Percentiles rank a stretch among this genome's conserved stretches.
These are phyloP conservation scores for Acipenser ruthenus DNA, from an alignment of 2,797 vertebrate genomes.

Conservation along the genomic window DNA sequence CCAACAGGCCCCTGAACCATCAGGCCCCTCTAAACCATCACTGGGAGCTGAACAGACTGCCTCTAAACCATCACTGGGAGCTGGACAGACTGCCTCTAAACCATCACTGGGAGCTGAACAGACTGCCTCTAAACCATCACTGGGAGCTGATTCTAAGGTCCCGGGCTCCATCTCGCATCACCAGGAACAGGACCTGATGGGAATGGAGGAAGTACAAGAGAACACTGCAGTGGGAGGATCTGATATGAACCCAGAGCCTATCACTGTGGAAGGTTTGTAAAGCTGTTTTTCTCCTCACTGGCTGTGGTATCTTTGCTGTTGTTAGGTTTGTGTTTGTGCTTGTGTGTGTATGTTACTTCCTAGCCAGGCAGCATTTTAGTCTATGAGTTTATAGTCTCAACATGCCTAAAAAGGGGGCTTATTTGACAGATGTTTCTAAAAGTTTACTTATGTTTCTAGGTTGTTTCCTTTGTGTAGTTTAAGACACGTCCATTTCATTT, in stretches of 20 bases:
- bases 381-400: too few relatives aligned
- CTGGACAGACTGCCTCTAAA: too few relatives aligned
- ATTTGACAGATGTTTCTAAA: too few relatives aligned
- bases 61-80: too few relatives aligned
- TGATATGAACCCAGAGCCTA: slow-evolving; percentile 58
- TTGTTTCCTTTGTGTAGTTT: too few relatives aligned
- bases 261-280: slow-evolving; percentile 63
- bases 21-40: background rate
- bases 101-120: too few relatives aligned
- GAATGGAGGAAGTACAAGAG: slow-evolving; percentile 25
- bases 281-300: slow-evolving; percentile 37
- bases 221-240: slow-evolving; percentile 41
- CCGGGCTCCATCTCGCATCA: background rate
- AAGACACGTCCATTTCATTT: too few relatives aligned
- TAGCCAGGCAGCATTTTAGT: too few relatives aligned
- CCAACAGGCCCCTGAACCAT: slow-evolving; percentile 2
- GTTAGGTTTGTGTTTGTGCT: slow-evolving; percentile 32
- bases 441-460: too few relatives aligned
- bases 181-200: background rate
- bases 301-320: slow-evolving; percentile 31
- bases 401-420: too few relatives aligned
- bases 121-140: background rate
- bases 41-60: slow-evolving; percentile 7
- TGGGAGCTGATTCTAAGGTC: slow-evolving; percentile 11
- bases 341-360: slow-evolving; percentile 2